These are phyloP conservation scores for Miniopterus natalensis DNA, from an alignment of 2,113 vertebrate species.

Conservation along the genomic window DNA sequence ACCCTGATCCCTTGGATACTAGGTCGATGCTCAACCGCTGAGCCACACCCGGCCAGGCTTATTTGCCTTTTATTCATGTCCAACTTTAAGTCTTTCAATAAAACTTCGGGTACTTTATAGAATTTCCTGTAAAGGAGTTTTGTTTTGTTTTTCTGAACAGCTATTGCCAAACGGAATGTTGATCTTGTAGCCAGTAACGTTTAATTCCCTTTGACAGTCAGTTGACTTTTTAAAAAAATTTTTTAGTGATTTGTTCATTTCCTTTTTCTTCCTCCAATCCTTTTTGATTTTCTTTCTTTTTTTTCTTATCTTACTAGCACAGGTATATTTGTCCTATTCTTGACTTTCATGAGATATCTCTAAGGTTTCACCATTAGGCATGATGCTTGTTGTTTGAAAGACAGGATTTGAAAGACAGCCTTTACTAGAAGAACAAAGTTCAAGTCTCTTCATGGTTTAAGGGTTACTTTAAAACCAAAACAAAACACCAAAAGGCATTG, in stretches of 20 bases:
- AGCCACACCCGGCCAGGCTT: too few species aligned
- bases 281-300: not conserved
- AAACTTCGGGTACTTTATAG: not conserved
- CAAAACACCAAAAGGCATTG: not conserved
- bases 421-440: not conserved
- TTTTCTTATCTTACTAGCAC: not conserved
- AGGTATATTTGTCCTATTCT: not conserved
- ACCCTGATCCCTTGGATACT: too few species aligned
- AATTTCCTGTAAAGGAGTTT: not conserved
- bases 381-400: not conserved
- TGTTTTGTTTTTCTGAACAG: slow-evolving; percentile 20
- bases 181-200: not conserved
- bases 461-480: not conserved
- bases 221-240: not conserved
- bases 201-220: not conserved
- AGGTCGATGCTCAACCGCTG: too few species aligned
- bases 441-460: not conserved
- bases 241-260: not conserved
- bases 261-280: not conserved
- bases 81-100: slow-evolving; percentile 38
- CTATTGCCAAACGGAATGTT: not conserved
- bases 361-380: not conserved
- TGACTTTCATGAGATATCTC: not conserved
- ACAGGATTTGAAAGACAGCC: not conserved
- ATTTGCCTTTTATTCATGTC: not conserved